A percentile compares a stretch with the other conserved stretches of the same genome.
These are phyloP conservation scores for Trachelus iudaicus DNA, from an alignment of 2,888 invertebrate species.

Conservation along the genomic window DNA sequence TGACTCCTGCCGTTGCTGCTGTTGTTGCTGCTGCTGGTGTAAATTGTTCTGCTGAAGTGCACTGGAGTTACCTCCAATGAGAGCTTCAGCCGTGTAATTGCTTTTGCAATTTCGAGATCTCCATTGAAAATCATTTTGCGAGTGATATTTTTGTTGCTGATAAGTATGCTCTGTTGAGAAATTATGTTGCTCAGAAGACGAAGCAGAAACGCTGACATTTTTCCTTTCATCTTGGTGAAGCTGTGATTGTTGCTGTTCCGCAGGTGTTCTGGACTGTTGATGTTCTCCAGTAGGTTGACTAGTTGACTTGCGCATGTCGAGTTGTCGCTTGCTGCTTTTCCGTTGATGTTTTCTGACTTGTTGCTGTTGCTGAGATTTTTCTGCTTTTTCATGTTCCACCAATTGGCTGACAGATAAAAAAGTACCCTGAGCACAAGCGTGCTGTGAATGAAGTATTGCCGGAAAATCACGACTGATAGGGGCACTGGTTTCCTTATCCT, in stretches of 20 bases:
- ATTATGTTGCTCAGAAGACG: conserved; percentile 8
- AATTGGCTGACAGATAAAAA: conserved; percentile 74
- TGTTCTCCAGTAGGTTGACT: conserved; percentile 34
- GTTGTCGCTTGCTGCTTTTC: conserved; percentile 58
- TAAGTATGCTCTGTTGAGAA: neutral
- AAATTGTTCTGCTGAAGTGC: conserved; percentile 47
- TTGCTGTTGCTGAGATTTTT: conserved; percentile 50
- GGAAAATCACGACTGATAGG: conserved; percentile 50
- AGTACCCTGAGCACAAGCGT: conserved; percentile 59
- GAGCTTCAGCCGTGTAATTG: conserved; percentile 64
- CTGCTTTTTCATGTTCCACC: conserved; percentile 69
- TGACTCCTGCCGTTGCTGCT: conserved; percentile 45
- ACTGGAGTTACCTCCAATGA: conserved; percentile 55
- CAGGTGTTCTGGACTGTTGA: conserved; percentile 46
- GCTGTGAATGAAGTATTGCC: conserved; percentile 57
- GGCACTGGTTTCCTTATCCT: conserved; percentile 51
- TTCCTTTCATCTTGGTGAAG: conserved; percentile 19
- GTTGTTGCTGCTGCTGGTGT: conserved; percentile 46
- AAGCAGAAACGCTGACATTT: neutral
- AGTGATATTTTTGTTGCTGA: conserved; percentile 50
- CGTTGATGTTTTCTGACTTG: conserved; percentile 54
- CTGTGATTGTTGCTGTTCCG: conserved; percentile 47
- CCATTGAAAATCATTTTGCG: conserved; percentile 59
- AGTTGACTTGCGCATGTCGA: conserved; percentile 54
- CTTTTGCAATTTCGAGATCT: conserved; percentile 62